Conservation (phyloP, 2,113 vertebrate species). For the Tyrannus savana region DNA sequence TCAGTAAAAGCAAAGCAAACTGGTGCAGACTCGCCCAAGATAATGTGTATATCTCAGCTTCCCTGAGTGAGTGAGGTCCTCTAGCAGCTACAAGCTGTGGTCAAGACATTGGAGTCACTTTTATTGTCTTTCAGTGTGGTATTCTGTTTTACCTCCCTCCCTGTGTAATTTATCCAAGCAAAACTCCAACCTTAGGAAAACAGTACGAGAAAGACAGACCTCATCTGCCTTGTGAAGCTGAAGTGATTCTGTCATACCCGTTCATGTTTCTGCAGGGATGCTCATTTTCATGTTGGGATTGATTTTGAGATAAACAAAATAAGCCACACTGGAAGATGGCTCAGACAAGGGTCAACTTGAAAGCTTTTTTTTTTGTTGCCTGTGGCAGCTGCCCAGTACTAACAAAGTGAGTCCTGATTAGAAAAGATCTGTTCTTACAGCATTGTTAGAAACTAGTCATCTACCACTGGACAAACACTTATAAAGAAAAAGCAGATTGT, state of each 20-base stretch:
- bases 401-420: background rate
- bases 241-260: background rate
- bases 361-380: background rate
- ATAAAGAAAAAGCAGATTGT: background rate
- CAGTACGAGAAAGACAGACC: background rate
- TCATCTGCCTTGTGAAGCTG: background rate
- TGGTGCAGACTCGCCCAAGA: background rate
- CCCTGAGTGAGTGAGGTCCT: background rate
- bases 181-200: background rate
- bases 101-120: background rate
- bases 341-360: background rate
- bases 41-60: background rate
- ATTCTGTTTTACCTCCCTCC: background rate
- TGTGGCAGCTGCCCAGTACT: background rate
- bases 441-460: background rate
- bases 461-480: background rate
- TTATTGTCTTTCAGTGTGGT: background rate
- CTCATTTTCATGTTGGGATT: background rate
- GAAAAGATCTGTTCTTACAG: background rate
- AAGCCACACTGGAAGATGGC: background rate
- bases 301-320: background rate
- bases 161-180: background rate
- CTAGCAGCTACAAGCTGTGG: background rate
- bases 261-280: background rate
- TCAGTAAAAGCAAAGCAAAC: background rate